These are phyloP conservation scores for Ellobius talpinus DNA, from an alignment of 2,113 vertebrate species.

Conservation along the genomic window DNA sequence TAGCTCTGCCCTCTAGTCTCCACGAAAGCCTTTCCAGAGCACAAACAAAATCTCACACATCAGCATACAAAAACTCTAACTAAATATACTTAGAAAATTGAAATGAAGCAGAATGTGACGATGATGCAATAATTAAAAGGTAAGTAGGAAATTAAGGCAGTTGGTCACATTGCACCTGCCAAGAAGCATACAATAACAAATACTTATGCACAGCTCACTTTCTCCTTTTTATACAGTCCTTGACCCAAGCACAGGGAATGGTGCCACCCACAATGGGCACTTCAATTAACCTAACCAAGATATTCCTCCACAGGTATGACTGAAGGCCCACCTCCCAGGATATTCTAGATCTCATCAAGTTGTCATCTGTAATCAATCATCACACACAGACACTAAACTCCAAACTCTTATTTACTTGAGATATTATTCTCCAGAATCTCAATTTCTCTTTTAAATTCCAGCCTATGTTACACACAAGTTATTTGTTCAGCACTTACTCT, in stretches of 20 bases:
- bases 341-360: background rate
- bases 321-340: background rate
- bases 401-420: slow-evolving; percentile 62
- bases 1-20: too few species aligned
- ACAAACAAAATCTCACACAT: too few species aligned
- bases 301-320: background rate
- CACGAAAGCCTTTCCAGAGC: too few species aligned
- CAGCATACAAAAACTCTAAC: too few species aligned
- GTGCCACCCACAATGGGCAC: background rate
- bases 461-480: background rate
- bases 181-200: background rate
- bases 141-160: background rate
- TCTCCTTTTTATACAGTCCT: background rate
- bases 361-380: background rate
- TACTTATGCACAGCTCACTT: background rate
- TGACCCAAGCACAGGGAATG: background rate
- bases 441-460: slow-evolving; percentile 26
- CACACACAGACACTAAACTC: slow-evolving; percentile 19
- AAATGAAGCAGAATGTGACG: too few species aligned
- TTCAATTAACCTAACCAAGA: background rate
- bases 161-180: background rate
- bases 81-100: too few species aligned
- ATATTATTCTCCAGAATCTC: slow-evolving; percentile 63
- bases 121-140: too few species aligned
- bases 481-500: background rate